Conservation (phyloP, 1,140 invertebrate species). For the Tetragnatha versicolor region DNA sequence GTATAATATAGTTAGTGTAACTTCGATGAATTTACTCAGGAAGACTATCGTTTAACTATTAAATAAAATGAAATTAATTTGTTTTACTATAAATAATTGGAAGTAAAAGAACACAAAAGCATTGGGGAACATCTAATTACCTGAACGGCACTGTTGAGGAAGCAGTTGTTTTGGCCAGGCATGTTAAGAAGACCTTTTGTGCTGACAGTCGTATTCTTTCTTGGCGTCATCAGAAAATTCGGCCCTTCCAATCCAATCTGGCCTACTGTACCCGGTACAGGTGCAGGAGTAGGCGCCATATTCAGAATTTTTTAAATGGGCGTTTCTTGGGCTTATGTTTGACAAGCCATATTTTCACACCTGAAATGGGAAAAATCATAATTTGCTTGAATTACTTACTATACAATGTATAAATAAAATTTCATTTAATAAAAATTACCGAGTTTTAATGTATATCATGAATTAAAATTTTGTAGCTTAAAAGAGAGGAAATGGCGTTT, state of each 20-base stretch:
- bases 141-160: constrained; percentile 95
- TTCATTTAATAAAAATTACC: neutral
- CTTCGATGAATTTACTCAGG: too few species aligned
- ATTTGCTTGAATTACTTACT: neutral
- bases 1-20: too few species aligned
- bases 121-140: constrained; percentile 70
- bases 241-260: neutral
- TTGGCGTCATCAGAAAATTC: constrained; percentile 16
- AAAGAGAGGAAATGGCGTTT: too few species aligned
- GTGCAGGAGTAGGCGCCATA: constrained; percentile 48
- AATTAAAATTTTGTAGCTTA: too few species aligned
- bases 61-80: too few species aligned
- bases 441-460: too few species aligned
- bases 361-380: neutral
- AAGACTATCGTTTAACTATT: too few species aligned
- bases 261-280: constrained; percentile 25
- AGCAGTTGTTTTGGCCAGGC: constrained; percentile 96
- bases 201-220: constrained; percentile 62
- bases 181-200: constrained; percentile 91
- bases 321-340: neutral
- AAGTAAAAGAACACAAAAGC: neutral
- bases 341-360: neutral
- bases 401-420: neutral
- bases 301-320: neutral
- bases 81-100: neutral